Conservation (phyloP, 2,888 invertebrate species). For the Lingula anatina region DNA sequence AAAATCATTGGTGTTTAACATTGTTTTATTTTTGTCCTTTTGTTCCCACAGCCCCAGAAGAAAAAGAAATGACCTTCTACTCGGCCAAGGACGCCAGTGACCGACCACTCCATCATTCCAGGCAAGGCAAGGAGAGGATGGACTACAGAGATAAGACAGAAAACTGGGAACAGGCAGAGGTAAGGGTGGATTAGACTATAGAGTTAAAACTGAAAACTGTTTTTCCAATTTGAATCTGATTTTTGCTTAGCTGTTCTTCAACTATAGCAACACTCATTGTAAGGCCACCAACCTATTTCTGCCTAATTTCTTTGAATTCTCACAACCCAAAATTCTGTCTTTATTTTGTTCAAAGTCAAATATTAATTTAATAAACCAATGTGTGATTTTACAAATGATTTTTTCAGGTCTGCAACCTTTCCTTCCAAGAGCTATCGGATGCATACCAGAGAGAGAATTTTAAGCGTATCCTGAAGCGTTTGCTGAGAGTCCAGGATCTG, state of each 20-base stretch:
- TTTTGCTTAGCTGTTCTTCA: too few relatives aligned
- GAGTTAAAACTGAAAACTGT: too few relatives aligned
- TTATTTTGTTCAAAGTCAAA: too few relatives aligned
- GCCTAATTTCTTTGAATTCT: too few relatives aligned
- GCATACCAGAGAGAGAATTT: conserved; percentile 32
- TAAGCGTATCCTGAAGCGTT: conserved; percentile 25
- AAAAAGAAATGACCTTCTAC: conserved; percentile 30
- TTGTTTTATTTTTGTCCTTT: not conserved
- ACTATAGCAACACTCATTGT: too few relatives aligned
- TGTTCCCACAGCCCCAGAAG: conserved; percentile 26
- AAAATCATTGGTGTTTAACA: too few relatives aligned
- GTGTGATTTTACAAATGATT: too few relatives aligned
- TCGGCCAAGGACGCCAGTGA: conserved; percentile 26
- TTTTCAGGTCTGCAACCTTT: conserved; percentile 26
- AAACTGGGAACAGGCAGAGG: conserved; percentile 35
- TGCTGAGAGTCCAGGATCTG: conserved; percentile 25
- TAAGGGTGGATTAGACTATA: conserved; percentile 6
- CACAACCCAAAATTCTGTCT: too few relatives aligned
- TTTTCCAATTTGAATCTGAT: not conserved
- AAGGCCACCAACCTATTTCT: too few relatives aligned
- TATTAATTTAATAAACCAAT: too few relatives aligned
- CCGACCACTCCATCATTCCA: conserved; percentile 32
- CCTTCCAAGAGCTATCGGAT: conserved; percentile 35
- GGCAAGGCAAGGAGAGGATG: conserved; percentile 18
- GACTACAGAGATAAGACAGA: conserved; percentile 28